Evolutionary conservation across 2,888 invertebrate species (phyloP), one percentile per base, ranked within the genome.

Genomic region (Pseudococcus viburni): DNA sequence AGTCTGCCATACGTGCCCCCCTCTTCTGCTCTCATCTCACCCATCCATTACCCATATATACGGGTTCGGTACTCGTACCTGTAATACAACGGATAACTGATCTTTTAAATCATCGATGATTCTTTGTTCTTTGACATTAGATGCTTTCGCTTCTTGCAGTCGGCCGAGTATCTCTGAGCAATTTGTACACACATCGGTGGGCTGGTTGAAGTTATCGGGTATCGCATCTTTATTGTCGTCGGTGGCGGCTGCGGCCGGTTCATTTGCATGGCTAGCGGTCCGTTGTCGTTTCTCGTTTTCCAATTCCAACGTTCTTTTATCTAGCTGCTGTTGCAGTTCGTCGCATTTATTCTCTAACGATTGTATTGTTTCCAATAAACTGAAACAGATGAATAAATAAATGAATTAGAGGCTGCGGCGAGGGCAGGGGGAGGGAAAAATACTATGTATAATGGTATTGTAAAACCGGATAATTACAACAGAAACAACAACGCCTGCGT

Each of bases 261-360:
- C 84, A 48, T 84, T 84, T 84, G 48, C 42, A 55, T 26, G 19
- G 22, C 12, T 59, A 85, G 55, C 19, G 26, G n/a, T 26, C 5
- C 55, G 59, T 85, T 84, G 84, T 26, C 88, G 84, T 93, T 94
- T 90, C 89, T 64, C 89, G 68, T 87, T 89, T 87, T 94, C 94
- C 91, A 95, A 93, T 89, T 96, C 91, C 89, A 92, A 92, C 15
- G 86, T 88, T 73, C 90, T 89, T 73, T 90, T 90, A 90, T 97
- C 97, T 90, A 96, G 93, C 91, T 94, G 95, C 91, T 95, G 95
- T 91, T 95, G 96, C 88, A 96, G 93, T 90, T 98, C 97, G 91
- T 97, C 97, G 91, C 95, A 95, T 91, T 95, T 95, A 80, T 94
- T 92, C 92, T 98, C 98, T 90, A 98, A 93, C 48, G 94, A 94